Conservation (phyloP, 2,113 vertebrate genomes). For the Lepidothrix coronata region DNA sequence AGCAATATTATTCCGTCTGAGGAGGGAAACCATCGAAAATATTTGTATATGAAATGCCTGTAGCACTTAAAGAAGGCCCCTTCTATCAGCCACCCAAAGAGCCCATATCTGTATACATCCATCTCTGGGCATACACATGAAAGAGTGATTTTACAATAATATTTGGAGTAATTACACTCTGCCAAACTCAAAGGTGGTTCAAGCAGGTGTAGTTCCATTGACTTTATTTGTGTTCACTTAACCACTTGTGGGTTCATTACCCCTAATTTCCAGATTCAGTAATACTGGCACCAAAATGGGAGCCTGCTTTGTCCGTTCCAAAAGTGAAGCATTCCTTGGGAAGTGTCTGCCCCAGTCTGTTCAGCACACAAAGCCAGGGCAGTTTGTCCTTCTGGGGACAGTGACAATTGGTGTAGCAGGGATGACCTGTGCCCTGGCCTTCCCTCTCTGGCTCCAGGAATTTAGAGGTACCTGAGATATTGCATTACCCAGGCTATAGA, state of each 20-base stretch:
- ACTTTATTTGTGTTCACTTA: not conserved
- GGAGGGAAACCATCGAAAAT: slow-evolving; percentile 46
- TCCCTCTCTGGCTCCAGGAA: not conserved
- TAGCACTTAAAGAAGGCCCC: not conserved
- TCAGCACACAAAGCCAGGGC: not conserved
- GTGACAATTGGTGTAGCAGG: not conserved
- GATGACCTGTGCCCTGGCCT: not conserved
- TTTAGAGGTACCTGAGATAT: not conserved
- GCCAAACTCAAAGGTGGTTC: not conserved
- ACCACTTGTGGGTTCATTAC: not conserved
- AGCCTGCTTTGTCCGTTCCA: not conserved
- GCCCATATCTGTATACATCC: not conserved
- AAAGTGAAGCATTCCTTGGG: not conserved
- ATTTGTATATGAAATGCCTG: slow-evolving; percentile 35
- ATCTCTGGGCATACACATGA: not conserved
- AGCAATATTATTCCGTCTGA: slow-evolving; percentile 23
- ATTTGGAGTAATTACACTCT: slow-evolving; percentile 12
- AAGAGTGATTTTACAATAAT: slow-evolving; percentile 22
- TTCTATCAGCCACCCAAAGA: slow-evolving; percentile 26
- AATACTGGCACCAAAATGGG: not conserved
- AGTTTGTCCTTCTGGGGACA: not conserved
- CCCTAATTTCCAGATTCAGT: not conserved
- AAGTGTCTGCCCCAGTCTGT: not conserved
- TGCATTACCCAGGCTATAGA: fast-evolving
- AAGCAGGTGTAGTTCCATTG: slow-evolving; percentile 1